Conservation (phyloP, 2,888 invertebrate genomes). For the Hofmannophila pseudospretella region DNA sequence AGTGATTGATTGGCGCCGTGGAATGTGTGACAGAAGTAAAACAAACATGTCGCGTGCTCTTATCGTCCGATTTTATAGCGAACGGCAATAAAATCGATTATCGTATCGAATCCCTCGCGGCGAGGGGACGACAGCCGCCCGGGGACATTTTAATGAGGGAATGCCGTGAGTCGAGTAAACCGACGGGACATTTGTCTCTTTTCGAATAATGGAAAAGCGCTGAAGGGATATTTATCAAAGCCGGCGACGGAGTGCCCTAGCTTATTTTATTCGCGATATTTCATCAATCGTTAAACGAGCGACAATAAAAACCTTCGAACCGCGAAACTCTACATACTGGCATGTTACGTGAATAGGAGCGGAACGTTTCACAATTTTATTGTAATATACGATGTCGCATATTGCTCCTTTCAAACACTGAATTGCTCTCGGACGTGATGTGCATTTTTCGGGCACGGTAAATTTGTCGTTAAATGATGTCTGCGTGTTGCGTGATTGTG, state of each 20-base stretch:
- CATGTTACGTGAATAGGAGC: constrained; percentile 18
- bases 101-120: constrained; percentile 36
- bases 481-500: constrained; percentile 53
- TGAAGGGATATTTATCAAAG: constrained; percentile 68
- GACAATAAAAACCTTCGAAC: constrained; percentile 24
- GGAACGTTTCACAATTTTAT: constrained; percentile 20
- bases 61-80: constrained; percentile 52
- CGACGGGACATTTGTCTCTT: constrained; percentile 61
- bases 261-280: constrained; percentile 44
- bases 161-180: constrained; percentile 47
- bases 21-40: constrained; percentile 46
- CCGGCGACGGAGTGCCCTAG: constrained; percentile 23
- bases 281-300: constrained; percentile 33
- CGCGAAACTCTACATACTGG: constrained; percentile 13
- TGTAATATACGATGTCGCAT: constrained; percentile 25
- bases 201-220: constrained; percentile 56
- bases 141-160: constrained; percentile 65
- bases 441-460: constrained; percentile 38
- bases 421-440: constrained; percentile 23
- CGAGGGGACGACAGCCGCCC: constrained; percentile 36
- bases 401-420: constrained; percentile 26
- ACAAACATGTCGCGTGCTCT: constrained; percentile 38
- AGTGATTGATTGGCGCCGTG: constrained; percentile 50
- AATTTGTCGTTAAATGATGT: constrained; percentile 59
- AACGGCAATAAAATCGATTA: constrained; percentile 66